phyloP scores from a whole-genome alignment of 64 coral and sea anemone species.

The Dendrophyllia cribrosa region DNA sequence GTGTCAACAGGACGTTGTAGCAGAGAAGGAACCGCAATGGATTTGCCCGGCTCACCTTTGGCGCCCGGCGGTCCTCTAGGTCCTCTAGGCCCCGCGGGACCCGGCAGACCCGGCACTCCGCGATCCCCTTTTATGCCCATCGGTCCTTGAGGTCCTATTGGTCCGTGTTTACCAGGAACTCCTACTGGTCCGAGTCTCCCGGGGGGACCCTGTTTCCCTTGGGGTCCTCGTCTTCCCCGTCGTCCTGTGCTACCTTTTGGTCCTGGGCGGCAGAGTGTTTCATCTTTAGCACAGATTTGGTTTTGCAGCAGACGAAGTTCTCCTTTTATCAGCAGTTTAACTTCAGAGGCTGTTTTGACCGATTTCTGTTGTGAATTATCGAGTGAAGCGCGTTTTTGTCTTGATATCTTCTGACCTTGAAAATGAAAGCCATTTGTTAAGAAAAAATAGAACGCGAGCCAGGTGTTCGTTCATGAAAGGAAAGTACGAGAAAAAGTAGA shows the following conservation, averaged over 20 bases:
- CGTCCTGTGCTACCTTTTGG: constrained; percentile 53
- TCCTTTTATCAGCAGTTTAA: not conserved
- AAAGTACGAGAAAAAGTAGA: too few species aligned
- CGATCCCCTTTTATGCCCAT: constrained; percentile 11
- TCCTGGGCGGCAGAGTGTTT: constrained; percentile 50
- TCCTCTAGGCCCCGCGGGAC: constrained; percentile 48
- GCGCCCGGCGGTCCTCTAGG: constrained; percentile 30
- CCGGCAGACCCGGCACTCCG: constrained; percentile 33
- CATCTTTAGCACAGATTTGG: constrained; percentile 39
- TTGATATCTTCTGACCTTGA: not conserved
- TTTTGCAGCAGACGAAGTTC: constrained; percentile 32
- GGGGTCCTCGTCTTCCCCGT: constrained; percentile 37
- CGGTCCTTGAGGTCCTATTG: constrained; percentile 25
- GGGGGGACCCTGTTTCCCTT: not conserved
- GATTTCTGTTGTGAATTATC: not conserved
- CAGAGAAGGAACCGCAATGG: constrained; percentile 46
- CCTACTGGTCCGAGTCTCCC: constrained; percentile 37
- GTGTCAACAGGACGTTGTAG: constrained; percentile 3
- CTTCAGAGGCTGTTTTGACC: not conserved
- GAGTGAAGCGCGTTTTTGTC: not conserved
- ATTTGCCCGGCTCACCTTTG: constrained; percentile 38
- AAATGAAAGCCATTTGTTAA: not conserved
- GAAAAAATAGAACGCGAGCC: too few species aligned
- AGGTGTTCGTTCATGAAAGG: too few species aligned
- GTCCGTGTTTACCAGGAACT: constrained; percentile 55